Evolutionary conservation across 2,113 vertebrate genomes (phyloP).

Genomic region (Hypanus sabinus): DNA sequence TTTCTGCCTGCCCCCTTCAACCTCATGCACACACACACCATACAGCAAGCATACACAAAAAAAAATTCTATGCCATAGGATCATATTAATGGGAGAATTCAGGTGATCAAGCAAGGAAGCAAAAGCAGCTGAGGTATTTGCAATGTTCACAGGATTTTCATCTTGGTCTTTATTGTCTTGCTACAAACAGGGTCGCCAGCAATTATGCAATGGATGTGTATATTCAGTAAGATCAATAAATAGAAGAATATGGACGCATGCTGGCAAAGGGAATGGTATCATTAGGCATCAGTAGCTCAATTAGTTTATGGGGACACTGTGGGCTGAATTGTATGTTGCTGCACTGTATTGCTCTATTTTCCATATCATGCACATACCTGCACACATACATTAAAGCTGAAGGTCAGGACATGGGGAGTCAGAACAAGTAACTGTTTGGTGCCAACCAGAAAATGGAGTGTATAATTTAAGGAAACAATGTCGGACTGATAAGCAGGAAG

Average conservation of each 20-base stretch:
- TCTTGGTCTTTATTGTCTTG: neutral
- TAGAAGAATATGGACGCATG: no score
- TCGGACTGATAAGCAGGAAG: no score
- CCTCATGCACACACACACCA: no score
- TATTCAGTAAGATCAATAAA: no score
- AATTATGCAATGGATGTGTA: no score
- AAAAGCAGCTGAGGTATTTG: neutral
- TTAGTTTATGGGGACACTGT: no score
- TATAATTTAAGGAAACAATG: neutral
- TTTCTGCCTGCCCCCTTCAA: no score
- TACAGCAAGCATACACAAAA: neutral
- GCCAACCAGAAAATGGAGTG: neutral
- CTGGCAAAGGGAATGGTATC: no score
- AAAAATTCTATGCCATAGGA: neutral
- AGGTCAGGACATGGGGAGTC: neutral
- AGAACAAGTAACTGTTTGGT: neutral
- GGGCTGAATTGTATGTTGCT: no score
- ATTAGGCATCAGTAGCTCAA: no score
- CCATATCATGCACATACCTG: no score
- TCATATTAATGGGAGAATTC: neutral
- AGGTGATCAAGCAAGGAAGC: neutral
- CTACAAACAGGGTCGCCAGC: neutral
- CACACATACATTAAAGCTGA: neutral
- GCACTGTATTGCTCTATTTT: no score
- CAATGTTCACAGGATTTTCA: neutral